Evolutionary conservation across 2,888 invertebrate species (phyloP).

Genomic region (Teleiodes luculella): DNA sequence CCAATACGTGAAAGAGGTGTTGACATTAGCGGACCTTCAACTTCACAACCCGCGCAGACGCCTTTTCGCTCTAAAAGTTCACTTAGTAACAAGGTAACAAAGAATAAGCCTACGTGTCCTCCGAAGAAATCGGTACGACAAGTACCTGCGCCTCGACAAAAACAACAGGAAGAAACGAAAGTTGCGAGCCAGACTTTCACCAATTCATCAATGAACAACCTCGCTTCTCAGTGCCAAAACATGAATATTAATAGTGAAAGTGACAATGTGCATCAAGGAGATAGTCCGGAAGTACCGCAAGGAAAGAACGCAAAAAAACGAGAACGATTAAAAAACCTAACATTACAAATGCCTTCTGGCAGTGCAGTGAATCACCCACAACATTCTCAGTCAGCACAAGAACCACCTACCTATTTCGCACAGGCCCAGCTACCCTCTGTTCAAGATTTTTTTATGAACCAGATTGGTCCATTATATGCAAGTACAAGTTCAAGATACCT

Average conservation of each 20-base stretch:
- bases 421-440: slow-evolving; percentile 36
- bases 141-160: slow-evolving; percentile 20
- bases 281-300: slow-evolving; percentile 31
- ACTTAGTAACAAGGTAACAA: slow-evolving; percentile 34
- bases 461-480: slow-evolving; percentile 52
- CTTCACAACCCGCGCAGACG: slow-evolving; percentile 37
- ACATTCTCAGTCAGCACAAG: slow-evolving; percentile 27
- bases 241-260: slow-evolving; percentile 35
- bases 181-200: slow-evolving; percentile 20
- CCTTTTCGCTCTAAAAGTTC: slow-evolving; percentile 38
- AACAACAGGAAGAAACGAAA: slow-evolving; percentile 23
- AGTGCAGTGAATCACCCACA: slow-evolving; percentile 27
- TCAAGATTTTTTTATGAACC: slow-evolving; percentile 49
- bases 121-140: slow-evolving; percentile 28
- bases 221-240: slow-evolving; percentile 33
- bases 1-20: slow-evolving; percentile 37
- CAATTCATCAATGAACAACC: slow-evolving; percentile 30
- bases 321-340: slow-evolving; percentile 47
- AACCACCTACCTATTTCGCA: slow-evolving; percentile 16
- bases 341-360: slow-evolving; percentile 37
- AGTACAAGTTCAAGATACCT: slow-evolving; percentile 54
- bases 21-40: slow-evolving; percentile 37
- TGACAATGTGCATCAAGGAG: slow-evolving; percentile 30
- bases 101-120: slow-evolving; percentile 24
- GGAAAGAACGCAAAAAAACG: slow-evolving; percentile 55